Base-by-base conservation (phyloP, 2,113 vertebrate genomes). In the Lasiurus borealis region DNA sequence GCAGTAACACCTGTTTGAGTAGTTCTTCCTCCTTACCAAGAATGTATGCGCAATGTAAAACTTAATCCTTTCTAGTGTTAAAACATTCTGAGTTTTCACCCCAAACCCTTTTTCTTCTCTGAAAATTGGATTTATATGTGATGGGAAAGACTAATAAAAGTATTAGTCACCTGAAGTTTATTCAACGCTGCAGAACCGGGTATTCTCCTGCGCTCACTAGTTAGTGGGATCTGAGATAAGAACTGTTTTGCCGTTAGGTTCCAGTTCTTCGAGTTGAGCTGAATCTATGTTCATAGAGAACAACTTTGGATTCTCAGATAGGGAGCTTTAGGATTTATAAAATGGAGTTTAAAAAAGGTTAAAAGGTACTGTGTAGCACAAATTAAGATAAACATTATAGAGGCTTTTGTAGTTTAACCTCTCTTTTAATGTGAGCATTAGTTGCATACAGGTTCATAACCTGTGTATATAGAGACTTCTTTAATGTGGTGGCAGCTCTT, bases 331-430 rank as follows among this genome's bases (percentile, higher is more conserved):
- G 50, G 9, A 76, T 52, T 91, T 91, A 72, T 16, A 72, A 90
- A 91, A 40, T 72, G 19, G n/a, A 91, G 54, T 88, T 89, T 16
- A 52, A 75, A 82, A 29, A 76, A 92, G 23, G 27, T 90, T 52
- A 90, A 48, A n/a, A 40, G 40, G 40, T 46, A 73, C 23, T 78
- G 23, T 54, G 92, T 21, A 73, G 18, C 44, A 59, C 23, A 81
- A 34, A 59, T n/a, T 36, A 88, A 88, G 80, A 29, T 73, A 50
- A 95, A 62, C 82, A 44, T 93, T 57, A 54, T 72, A 59, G 48
- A 93, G 66, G n/a, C 59, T 69, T 85, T 14, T 95, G 73, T 36
- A 23, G 0, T 76, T 19, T 80, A 66, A 85, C 81, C 11, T 29
- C 46, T 80, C 69, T 66, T 92, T 0, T 10, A 57, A 96, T 48